Conservation (phyloP, 2,797 vertebrate species). For the Manis crassicaudata region DNA sequence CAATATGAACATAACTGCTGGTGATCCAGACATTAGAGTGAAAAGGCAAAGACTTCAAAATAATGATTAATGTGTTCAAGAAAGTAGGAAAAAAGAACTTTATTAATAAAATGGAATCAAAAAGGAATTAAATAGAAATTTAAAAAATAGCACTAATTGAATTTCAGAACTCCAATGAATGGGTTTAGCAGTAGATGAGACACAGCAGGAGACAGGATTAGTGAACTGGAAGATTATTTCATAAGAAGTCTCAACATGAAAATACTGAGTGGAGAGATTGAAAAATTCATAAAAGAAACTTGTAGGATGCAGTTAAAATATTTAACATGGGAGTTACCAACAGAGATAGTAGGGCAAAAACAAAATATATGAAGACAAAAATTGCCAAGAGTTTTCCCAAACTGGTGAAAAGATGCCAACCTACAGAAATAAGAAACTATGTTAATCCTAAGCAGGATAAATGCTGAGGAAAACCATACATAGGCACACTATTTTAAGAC, state of each 20-base stretch:
- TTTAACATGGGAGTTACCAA: not conserved
- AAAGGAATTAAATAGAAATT: constrained; percentile 3
- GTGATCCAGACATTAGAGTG: not conserved
- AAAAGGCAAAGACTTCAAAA: not conserved
- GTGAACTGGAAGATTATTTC: not conserved
- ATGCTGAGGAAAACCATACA: not conserved
- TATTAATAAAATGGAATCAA: not conserved
- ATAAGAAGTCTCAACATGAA: not conserved
- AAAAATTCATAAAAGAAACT: not conserved
- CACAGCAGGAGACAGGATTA: not conserved
- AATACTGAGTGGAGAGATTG: not conserved
- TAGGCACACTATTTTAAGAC: not conserved
- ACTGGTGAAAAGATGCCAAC: not conserved
- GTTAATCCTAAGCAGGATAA: not conserved
- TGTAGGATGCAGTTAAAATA: not conserved
- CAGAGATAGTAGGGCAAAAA: not conserved
- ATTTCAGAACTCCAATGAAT: not conserved
- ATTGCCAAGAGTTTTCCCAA: not conserved
- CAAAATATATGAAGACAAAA: not conserved
- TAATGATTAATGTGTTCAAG: not conserved
- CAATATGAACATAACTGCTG: not conserved
- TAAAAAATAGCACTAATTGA: not conserved
- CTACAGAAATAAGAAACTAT: not conserved
- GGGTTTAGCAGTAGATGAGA: not conserved
- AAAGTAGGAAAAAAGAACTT: not conserved